Percentiles rank a stretch among this genome's conserved stretches.
Conservation (phyloP, 2,888 invertebrate genomes). For the Masnerella sp. region DNA sequence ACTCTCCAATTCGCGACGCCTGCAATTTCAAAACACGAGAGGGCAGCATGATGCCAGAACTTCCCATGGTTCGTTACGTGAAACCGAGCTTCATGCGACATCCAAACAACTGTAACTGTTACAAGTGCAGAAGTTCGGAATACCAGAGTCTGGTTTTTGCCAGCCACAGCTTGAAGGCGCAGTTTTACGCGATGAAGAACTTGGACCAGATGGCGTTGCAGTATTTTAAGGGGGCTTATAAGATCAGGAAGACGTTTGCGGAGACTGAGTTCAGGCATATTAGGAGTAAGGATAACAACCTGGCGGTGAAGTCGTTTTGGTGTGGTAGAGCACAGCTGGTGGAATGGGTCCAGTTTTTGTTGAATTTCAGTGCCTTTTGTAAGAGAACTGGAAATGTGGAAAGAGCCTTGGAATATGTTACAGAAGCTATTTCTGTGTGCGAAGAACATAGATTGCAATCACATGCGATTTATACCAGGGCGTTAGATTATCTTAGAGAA, state of each 20-base stretch:
- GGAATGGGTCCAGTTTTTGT: slow-evolving; percentile 67
- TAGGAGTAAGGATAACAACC: slow-evolving; percentile 30
- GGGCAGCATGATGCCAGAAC: slow-evolving; percentile 68
- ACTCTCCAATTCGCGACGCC: slow-evolving; percentile 47
- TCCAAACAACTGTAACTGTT: slow-evolving; percentile 67
- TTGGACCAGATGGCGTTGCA: slow-evolving; percentile 63
- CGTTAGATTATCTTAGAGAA: slow-evolving; percentile 36
- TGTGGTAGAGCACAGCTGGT: slow-evolving; percentile 63
- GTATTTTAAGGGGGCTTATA: slow-evolving; percentile 70
- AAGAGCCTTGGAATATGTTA: slow-evolving; percentile 57
- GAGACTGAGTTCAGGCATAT: slow-evolving; percentile 17
- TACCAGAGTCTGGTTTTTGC: slow-evolving; percentile 70
- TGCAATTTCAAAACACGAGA: slow-evolving; percentile 47
- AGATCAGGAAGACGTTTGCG: slow-evolving; percentile 62
- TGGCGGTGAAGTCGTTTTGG: slow-evolving; percentile 53
- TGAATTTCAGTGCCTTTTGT: slow-evolving; percentile 69
- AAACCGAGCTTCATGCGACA: slow-evolving; percentile 69
- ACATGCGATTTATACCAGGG: slow-evolving; percentile 68
- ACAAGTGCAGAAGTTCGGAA: slow-evolving; percentile 67
- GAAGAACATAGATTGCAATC: slow-evolving; percentile 63
- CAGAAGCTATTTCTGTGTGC: slow-evolving; percentile 64
- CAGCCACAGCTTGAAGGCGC: slow-evolving; percentile 69
- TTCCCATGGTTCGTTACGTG: slow-evolving; percentile 63
- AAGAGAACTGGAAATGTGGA: slow-evolving; percentile 55
- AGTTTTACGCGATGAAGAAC: slow-evolving; percentile 68